Evolutionary conservation across 2,797 vertebrate genomes (phyloP).

Genomic region (Dromococcyx pavoninus): DNA sequence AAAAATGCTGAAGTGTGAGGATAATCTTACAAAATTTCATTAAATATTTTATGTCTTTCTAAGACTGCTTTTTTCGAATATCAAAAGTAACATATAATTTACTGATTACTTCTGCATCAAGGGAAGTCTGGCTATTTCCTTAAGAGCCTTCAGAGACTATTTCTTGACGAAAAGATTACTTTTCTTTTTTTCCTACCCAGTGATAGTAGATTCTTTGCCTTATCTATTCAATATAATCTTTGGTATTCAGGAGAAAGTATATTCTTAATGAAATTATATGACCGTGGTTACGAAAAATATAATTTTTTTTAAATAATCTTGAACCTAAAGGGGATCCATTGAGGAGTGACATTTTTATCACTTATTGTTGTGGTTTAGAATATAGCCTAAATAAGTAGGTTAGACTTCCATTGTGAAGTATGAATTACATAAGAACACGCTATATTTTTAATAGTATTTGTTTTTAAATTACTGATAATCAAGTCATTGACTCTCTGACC

Average conservation of each 20-base stretch:
- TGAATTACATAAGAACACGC: not conserved
- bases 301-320: not conserved
- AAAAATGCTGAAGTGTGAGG: constrained; percentile 14
- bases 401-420: not conserved
- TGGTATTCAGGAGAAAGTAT: not conserved
- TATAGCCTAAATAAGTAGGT: not conserved
- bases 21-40: constrained; percentile 39
- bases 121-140: constrained; percentile 16
- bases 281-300: not conserved
- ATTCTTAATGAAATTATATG: not conserved
- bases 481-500: not conserved
- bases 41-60: constrained; percentile 54
- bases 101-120: constrained; percentile 43
- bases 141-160: constrained; percentile 31
- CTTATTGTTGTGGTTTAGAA: not conserved
- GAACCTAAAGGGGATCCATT: not conserved
- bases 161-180: constrained; percentile 20
- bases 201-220: not conserved
- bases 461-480: not conserved
- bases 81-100: constrained; percentile 40
- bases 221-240: not conserved
- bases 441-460: not conserved
- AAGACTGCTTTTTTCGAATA: constrained; percentile 32
- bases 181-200: not conserved
- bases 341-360: not conserved